Evolutionary conservation across 1,140 invertebrate genomes (phyloP).

Genomic region (Leptopilina boulardi): DNA sequence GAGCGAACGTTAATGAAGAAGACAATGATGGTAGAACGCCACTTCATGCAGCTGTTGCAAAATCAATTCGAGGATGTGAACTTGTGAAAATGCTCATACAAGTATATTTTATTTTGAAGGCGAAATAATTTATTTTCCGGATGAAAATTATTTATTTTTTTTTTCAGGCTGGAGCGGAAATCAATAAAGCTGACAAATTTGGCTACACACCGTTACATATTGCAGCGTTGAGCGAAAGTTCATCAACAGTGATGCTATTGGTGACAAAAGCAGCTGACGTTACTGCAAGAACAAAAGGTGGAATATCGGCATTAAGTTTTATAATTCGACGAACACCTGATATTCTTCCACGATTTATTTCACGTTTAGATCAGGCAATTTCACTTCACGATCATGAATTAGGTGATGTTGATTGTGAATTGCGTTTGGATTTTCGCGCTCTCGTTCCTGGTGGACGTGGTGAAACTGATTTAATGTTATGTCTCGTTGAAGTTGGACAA

Average conservation of each 20-base stretch:
- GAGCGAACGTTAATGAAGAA: constrained; percentile 79
- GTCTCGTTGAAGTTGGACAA: constrained; percentile 86
- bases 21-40: constrained; percentile 85
- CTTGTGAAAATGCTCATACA: constrained; percentile 78
- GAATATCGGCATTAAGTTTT: constrained; percentile 86
- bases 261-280: constrained; percentile 88
- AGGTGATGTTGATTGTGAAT: constrained; percentile 88
- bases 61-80: constrained; percentile 84
- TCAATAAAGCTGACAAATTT: constrained; percentile 86
- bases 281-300: constrained; percentile 86
- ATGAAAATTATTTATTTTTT: background rate
- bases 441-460: constrained; percentile 81
- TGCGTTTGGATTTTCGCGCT: constrained; percentile 85
- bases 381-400: constrained; percentile 88
- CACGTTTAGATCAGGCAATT: constrained; percentile 86
- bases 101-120: background rate
- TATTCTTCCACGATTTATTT: constrained; percentile 83
- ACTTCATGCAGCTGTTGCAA: constrained; percentile 87
- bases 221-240: constrained; percentile 89
- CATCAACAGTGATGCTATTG: constrained; percentile 84
- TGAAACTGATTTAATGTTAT: constrained; percentile 84
- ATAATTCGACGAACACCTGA: constrained; percentile 88
- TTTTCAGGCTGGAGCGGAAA: constrained; percentile 82
- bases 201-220: constrained; percentile 89
- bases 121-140: background rate